Evolutionary conservation across 2,888 invertebrate species (phyloP).

Genomic region (Camptogramma bilineatum): DNA sequence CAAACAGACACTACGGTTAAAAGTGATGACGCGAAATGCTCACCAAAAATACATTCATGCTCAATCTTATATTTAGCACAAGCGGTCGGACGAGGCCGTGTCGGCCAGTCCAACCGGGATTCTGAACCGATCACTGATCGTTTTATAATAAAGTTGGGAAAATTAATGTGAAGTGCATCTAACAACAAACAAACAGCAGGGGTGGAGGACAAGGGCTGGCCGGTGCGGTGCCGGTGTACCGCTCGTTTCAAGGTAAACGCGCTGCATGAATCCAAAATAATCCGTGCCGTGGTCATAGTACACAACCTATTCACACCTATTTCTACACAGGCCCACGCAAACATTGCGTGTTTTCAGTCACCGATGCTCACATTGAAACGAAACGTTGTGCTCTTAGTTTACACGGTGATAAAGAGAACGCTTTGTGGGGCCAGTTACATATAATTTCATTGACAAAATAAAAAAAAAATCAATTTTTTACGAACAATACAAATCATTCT

Average conservation of each 20-base stretch:
- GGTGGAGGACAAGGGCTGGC: slow-evolving; percentile 61
- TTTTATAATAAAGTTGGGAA: slow-evolving; percentile 57
- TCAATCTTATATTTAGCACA: slow-evolving; percentile 84
- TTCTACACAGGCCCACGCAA: slow-evolving; percentile 84
- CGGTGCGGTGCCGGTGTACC: slow-evolving; percentile 61
- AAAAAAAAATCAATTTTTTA: slow-evolving; percentile 32
- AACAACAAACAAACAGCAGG: slow-evolving; percentile 62
- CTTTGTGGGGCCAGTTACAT: slow-evolving; percentile 68
- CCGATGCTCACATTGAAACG: slow-evolving; percentile 78
- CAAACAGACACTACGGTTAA: slow-evolving; percentile 55
- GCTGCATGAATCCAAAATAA: slow-evolving; percentile 74
- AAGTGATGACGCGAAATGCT: slow-evolving; percentile 81
- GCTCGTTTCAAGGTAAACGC: slow-evolving; percentile 77
- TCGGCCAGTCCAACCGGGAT: slow-evolving; percentile 80
- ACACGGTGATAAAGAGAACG: slow-evolving; percentile 70
- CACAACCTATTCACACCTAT: slow-evolving; percentile 83
- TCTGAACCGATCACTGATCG: slow-evolving; percentile 78
- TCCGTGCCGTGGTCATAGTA: slow-evolving; percentile 74
- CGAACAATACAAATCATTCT: slow-evolving; percentile 24
- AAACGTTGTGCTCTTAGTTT: slow-evolving; percentile 83
- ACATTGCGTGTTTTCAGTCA: slow-evolving; percentile 80
- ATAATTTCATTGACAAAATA: slow-evolving; percentile 45
- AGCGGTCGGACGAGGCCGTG: slow-evolving; percentile 73
- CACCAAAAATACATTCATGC: slow-evolving; percentile 83
- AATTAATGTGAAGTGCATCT: slow-evolving; percentile 58